These are phyloP conservation scores for Bombyx mori DNA, from an alignment of 1,140 invertebrate genomes.

Conservation along the genomic window ASM3026992v2 NC_085109.1:9930501-9931000, in stretches of 20 bases:
- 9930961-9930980: too few species aligned
- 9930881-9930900: too few species aligned
- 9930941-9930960: too few species aligned
- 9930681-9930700: conserved; percentile 53
- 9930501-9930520: conserved; percentile 2
- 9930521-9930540: conserved; percentile 52
- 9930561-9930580: conserved; percentile 72
- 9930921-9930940: too few species aligned
- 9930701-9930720: conserved; percentile 24
- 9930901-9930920: too few species aligned
- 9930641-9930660: conserved; percentile 70
- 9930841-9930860: too few species aligned
- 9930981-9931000: too few species aligned
- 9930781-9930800: neutral
- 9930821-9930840: conserved; percentile 4
- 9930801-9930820: neutral
- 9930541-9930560: conserved; percentile 67
- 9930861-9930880: too few species aligned
- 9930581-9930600: conserved; percentile 61
- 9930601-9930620: conserved; percentile 57
- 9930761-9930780: conserved; percentile 6
- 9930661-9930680: conserved; percentile 74
- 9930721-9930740: conserved; percentile 18
- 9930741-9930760: conserved; percentile 8
- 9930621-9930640: conserved; percentile 70